Evolutionary conservation across 2,797 vertebrate species (phyloP), one percentile per base, ranked within the genome.

Genomic region (Rhynchonycteris naso): DNA sequence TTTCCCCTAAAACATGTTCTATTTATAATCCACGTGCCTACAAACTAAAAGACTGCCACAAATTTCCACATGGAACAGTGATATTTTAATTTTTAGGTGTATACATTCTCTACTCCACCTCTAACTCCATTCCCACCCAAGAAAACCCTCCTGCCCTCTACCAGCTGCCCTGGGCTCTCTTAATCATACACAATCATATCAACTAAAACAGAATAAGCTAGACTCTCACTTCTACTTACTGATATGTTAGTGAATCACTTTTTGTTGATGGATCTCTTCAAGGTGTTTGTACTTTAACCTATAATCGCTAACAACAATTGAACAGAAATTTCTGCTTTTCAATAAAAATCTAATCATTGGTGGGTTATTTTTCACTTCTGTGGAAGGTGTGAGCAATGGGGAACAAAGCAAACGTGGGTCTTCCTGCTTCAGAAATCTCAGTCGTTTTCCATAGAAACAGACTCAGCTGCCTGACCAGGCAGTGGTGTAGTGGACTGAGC

Each of bases 201-300:
- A 91, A 80, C 33, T 58, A 84, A 56, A 88, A 90, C 26, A 95
- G 47, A 90, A 54, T 72, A 88, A 85, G 54, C 16, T 56, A 79
- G n/a, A 87, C 22, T 61, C 15, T 86, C 33, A 35, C n/a, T 54
- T 78, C 59, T 24, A 66, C 75, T 69, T 87, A 33, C 24, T 90
- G 76, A 82, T 79, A 47, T 38, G 58, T 65, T 68, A 78, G 33
- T 28, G 22, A 85, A 65, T 81, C 47, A 81, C 56, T 59, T 79
- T 86, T 65, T 61, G 22, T 33, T 65, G 82, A 68, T 21, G 19
- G 33, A 18, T 52, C 43, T 90, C n/a, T 74, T 75, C 21, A 82
- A 56, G 33, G 19, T 54, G 65, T 81, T 86, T 81, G 28, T 30
- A 76, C 47, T 52, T 80, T 68, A 63, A 82, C 54, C 43, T 82